phyloP scores from a whole-genome alignment of 1,140 invertebrate species.

The Bicyclus anynana region DNA sequence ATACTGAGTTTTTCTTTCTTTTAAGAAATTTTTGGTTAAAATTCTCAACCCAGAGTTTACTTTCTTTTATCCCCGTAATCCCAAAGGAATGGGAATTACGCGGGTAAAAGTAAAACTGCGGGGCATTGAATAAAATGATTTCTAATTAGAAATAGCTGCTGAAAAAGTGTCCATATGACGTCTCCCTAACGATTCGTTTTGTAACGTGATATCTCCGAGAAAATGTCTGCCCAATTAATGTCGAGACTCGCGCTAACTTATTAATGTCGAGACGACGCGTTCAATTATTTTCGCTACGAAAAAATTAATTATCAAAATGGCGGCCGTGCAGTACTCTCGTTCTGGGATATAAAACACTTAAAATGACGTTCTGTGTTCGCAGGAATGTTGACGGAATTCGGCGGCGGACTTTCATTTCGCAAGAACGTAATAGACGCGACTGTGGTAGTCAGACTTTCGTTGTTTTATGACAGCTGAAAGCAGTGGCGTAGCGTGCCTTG shows the following conservation, averaged over 20 bases:
- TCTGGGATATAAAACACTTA: constrained; percentile 24
- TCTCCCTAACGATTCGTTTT: neutral
- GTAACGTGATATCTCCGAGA: neutral
- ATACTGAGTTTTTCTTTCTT: too few species aligned
- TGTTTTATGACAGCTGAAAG: too few species aligned
- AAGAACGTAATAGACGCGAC: constrained; percentile 45
- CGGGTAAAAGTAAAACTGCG: too few species aligned
- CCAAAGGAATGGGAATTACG: too few species aligned
- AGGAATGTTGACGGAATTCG: constrained; percentile 47
- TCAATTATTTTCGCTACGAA: constrained; percentile 35
- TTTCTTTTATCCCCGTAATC: too few species aligned
- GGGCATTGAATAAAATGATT: too few species aligned
- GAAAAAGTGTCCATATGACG: neutral
- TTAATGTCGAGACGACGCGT: neutral
- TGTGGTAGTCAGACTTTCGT: too few species aligned
- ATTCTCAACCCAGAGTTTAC: too few species aligned
- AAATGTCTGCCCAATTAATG: neutral
- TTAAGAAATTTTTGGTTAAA: too few species aligned
- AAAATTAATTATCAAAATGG: constrained; percentile 49
- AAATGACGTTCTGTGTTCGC: neutral
- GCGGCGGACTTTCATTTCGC: constrained; percentile 64
- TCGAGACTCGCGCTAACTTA: neutral
- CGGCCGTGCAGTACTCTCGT: constrained; percentile 25
- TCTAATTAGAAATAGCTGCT: too few species aligned
- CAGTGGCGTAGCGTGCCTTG: too few species aligned